These are phyloP conservation scores for Brachypalpus laphriformis DNA, from an alignment of 2,888 invertebrate genomes.

Conservation along the genomic window DNA sequence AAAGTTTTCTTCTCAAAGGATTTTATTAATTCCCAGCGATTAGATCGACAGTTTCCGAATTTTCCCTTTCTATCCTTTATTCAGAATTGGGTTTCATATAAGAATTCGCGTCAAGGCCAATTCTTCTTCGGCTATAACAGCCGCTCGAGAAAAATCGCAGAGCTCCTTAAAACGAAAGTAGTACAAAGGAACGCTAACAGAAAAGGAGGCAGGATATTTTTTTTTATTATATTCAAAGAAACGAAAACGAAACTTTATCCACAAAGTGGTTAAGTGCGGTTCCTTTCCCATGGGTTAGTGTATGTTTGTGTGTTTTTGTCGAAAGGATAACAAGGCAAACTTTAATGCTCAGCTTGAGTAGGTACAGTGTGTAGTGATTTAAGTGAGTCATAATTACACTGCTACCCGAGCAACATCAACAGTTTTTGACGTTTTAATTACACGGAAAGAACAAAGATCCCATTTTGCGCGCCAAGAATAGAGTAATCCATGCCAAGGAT, in stretches of 20 bases:
- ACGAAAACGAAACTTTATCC: neutral
- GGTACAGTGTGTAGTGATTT: slow-evolving; percentile 15
- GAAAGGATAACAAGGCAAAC: slow-evolving; percentile 40
- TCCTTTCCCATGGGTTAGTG: neutral
- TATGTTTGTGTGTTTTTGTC: neutral
- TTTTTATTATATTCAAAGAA: neutral
- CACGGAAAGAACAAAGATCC: slow-evolving; percentile 19
- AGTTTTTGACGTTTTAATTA: slow-evolving; percentile 57
- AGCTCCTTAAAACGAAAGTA: slow-evolving; percentile 14
- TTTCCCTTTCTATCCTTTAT: neutral
- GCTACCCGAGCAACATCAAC: slow-evolving; percentile 11
- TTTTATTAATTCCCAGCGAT: slow-evolving; percentile 42
- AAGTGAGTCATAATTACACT: slow-evolving; percentile 42
- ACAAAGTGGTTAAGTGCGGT: neutral
- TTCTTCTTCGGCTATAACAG: neutral
- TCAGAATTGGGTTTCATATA: neutral
- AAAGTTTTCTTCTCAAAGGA: slow-evolving; percentile 36
- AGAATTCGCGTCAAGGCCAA: slow-evolving; percentile 17
- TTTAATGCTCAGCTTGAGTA: neutral
- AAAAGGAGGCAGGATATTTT: neutral
- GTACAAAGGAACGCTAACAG: neutral
- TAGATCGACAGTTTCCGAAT: slow-evolving; percentile 38
- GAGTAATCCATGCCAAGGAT: slow-evolving; percentile 41
- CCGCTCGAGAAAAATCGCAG: slow-evolving; percentile 19
- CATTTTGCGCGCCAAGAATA: neutral